Base-by-base conservation (phyloP, 2,113 vertebrate species). In the Otis tarda region DNA sequence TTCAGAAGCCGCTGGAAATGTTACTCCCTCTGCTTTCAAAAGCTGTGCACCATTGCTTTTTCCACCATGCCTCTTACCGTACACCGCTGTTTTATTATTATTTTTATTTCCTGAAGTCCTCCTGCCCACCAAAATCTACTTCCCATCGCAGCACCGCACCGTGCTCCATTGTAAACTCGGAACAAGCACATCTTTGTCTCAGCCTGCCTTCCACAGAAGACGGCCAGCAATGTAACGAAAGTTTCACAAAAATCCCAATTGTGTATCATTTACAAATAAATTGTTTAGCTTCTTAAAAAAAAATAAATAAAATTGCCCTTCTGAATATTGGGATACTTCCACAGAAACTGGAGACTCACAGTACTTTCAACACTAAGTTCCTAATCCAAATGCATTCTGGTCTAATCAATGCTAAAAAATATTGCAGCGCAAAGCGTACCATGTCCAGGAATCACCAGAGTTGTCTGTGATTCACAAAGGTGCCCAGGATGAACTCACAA, bases 91-190 rank as follows among this genome's bases (percentile, higher is more conserved):
- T 93, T 85, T 85, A 55, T 83, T 83, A 37, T 88, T 69, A 35
- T 84, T 95, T 94, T 89, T 64, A 82, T 77, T 88, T 95, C 76
- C 86, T 67, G 37, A 55, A 81, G 55, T 61, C 60, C 83, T 95
- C 75, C 89, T 67, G 78, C 89, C 88, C 47, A 76, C 76, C 70
- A 43, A 64, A 79, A 81, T 18, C 39, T 20, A 77, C 76, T 77
- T 60, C 92, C 45, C 55, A 64, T 45, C 53, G 70, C 82, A 52
- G 37, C 33, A 47, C 57, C 0, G 0, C 74, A 56, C 59, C 59
- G 15, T 4, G 41, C 35, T 85, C 56, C 67, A 84, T 69, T 45
- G 70, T 22, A 79, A 41, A 12, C 25, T 8, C 41, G 0, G 25
- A 90, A 94, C 75, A 93, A 83, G 75, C 2, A 28, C 91, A 81